Percentiles rank a stretch among this genome's conserved stretches.
Evolutionary conservation across 2,113 vertebrate species (phyloP).

Genomic region (Scolopax mira): DNA sequence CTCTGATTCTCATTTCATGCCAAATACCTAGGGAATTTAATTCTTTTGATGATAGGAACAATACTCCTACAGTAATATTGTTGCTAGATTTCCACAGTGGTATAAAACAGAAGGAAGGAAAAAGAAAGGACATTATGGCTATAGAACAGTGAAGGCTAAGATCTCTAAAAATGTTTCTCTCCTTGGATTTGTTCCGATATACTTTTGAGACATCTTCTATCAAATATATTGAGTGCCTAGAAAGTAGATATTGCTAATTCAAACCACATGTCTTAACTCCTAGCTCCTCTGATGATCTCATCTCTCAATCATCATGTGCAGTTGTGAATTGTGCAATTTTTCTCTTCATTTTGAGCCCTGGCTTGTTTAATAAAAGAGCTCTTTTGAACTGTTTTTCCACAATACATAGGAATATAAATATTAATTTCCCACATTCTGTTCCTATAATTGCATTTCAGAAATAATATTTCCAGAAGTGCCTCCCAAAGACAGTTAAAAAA

Average conservation of each 20-base stretch:
- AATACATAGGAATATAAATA: not conserved
- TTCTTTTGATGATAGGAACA: not conserved
- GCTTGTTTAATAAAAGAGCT: not conserved
- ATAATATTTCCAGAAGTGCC: not conserved
- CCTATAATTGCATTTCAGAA: not conserved
- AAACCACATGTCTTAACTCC: conserved; percentile 8
- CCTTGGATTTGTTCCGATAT: not conserved
- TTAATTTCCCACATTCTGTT: not conserved
- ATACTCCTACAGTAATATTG: not conserved
- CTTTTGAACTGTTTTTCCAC: not conserved
- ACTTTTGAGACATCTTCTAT: not conserved
- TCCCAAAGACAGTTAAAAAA: not conserved
- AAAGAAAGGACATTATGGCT: not conserved
- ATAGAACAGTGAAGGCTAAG: not conserved
- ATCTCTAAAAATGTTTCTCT: not conserved
- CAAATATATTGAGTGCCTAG: not conserved
- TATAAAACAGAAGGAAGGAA: not conserved
- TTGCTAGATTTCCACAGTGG: not conserved
- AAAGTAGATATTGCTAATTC: not conserved
- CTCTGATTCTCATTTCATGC: not conserved
- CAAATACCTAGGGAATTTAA: not conserved
- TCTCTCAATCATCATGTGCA: not conserved
- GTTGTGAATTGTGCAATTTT: not conserved
- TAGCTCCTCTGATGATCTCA: not conserved
- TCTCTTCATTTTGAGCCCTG: not conserved